Base-by-base conservation (phyloP, 2,888 invertebrate genomes). In the Drosophila robusta region DNA sequence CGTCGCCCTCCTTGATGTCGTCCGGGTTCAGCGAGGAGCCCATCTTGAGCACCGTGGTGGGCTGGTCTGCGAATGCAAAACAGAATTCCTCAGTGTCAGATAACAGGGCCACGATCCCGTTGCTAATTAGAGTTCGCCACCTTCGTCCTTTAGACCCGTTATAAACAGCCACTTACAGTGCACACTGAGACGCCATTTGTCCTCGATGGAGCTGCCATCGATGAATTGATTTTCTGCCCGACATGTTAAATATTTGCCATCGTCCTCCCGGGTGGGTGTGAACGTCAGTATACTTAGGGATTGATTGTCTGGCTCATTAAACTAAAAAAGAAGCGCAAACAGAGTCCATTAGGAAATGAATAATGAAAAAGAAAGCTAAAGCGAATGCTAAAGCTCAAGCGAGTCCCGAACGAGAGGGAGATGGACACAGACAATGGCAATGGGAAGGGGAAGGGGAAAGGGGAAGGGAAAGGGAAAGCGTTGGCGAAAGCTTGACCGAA, bases 1-100 rank as follows among this genome's bases (percentile, higher is more conserved):
- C 97, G 90, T 96, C 97, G 36, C 97, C 96, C 92, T 97, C 97
- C 92, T 97, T 97, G 91, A 97, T 97, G 92, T 96, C 96, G 80
- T 96, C 95, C 9, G 97, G 96, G 92, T 97, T 96, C 81, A 97
- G 93, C 85, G 95, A 96, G 74, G 96, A 95, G 52, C 97, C 97
- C 95, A 97, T 96, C 93, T 95, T 96, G 80, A 97, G 93, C 75
- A 95, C 95, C 34, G 97, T 96, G 70, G 96, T 95, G 16, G 97
- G 97, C 81, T 95, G 94, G 93, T 96, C 97, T 97, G 94, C 51
- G 93, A 93, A 38, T 97, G 94, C 51, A 93, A 93, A 90, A 22
- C 29, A 38, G 49, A 54, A 34, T 22, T 34, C 34, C 32, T 32
- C n/a, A 38, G n/a, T 44, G 29, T 36, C 39, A 47, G 16, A 32